Evolutionary conservation across 2,797 vertebrate species (phyloP).

Genomic region (Cossypha polioptera): DNA sequence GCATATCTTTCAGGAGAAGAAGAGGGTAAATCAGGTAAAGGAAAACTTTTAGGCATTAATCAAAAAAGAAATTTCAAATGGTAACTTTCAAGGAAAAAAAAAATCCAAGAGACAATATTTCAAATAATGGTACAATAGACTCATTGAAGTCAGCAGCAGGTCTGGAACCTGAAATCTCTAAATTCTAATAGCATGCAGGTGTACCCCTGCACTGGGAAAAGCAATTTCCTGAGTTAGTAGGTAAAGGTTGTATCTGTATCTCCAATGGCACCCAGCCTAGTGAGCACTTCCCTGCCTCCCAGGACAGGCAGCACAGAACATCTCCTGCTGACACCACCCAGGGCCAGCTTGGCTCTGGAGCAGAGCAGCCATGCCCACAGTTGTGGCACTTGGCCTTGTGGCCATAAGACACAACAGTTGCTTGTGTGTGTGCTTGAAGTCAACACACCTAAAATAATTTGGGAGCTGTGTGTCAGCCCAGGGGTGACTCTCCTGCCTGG

Average conservation of each 20-base stretch:
- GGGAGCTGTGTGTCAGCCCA: not conserved
- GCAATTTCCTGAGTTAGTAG: not conserved
- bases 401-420: not conserved
- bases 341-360: not conserved
- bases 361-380: not conserved
- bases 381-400: not conserved
- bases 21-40: not conserved
- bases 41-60: not conserved
- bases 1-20: not conserved
- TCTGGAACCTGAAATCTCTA: not conserved
- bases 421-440: not conserved
- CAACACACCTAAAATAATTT: not conserved
- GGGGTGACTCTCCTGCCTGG: not conserved
- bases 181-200: not conserved
- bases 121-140: not conserved
- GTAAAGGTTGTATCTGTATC: not conserved
- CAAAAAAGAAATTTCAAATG: not conserved
- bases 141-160: not conserved
- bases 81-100: not conserved
- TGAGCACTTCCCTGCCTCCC: not conserved
- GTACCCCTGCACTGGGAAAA: not conserved
- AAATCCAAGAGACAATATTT: not conserved
- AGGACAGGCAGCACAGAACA: not conserved
- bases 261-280: not conserved
- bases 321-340: fast-evolving